These are phyloP conservation scores for Gonioctena quinquepunctata DNA, from an alignment of 1,140 invertebrate genomes.

Conservation along the genomic window DNA sequence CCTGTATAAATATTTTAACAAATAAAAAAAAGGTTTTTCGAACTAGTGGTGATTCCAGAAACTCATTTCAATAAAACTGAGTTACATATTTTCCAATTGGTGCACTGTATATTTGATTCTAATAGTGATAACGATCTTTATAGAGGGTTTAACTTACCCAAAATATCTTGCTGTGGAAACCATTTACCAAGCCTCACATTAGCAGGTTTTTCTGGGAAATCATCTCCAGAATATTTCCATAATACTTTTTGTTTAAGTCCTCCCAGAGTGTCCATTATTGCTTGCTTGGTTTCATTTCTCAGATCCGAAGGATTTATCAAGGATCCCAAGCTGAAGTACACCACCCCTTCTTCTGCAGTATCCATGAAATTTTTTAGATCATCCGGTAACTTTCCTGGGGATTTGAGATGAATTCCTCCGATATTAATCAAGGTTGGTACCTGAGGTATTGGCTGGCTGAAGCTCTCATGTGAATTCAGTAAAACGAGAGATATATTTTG, in stretches of 20 bases:
- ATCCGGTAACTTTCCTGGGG: conserved; percentile 41
- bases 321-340: conserved; percentile 67
- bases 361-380: conserved; percentile 61
- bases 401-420: conserved; percentile 51
- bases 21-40: too few species aligned
- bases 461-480: conserved; percentile 46
- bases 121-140: too few species aligned
- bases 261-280: conserved; percentile 56
- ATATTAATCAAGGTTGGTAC: conserved; percentile 61
- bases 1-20: too few species aligned
- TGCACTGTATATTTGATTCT: too few species aligned
- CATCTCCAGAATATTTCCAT: conserved; percentile 59
- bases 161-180: conserved; percentile 32
- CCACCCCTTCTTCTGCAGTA: conserved; percentile 59
- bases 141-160: conserved; percentile 32
- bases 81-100: too few species aligned
- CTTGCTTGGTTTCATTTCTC: conserved; percentile 46
- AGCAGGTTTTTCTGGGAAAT: conserved; percentile 43
- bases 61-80: too few species aligned
- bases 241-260: conserved; percentile 59
- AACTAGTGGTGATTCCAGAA: too few species aligned
- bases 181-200: conserved; percentile 32
- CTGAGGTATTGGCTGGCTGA: conserved; percentile 39
- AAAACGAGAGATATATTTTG: conserved; percentile 56
- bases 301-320: conserved; percentile 63